These are phyloP conservation scores for Habropoda laboriosa DNA, from an alignment of 1,140 invertebrate species.

Conservation along the genomic window DNA sequence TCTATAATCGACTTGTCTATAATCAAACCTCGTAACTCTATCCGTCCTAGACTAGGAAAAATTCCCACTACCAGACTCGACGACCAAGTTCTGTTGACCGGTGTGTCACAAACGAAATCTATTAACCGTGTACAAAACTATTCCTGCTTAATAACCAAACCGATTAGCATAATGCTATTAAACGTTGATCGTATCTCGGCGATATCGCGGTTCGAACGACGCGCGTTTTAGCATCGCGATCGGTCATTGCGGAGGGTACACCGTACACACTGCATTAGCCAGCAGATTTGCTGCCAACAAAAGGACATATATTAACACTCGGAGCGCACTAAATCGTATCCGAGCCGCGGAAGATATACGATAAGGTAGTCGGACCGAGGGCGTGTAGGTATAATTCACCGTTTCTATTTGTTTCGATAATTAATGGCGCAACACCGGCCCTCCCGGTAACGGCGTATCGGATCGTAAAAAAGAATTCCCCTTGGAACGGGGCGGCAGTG, in stretches of 20 bases:
- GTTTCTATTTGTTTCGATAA: slow-evolving; percentile 60
- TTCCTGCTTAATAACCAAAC: background rate
- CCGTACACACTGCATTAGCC: slow-evolving; percentile 5
- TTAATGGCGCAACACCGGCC: slow-evolving; percentile 47
- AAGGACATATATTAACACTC: slow-evolving; percentile 31
- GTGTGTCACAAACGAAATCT: background rate
- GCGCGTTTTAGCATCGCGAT: background rate
- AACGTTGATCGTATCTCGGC: slow-evolving; percentile 5
- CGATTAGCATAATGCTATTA: slow-evolving; percentile 15
- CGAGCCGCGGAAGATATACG: slow-evolving; percentile 51
- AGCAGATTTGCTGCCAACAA: slow-evolving; percentile 31
- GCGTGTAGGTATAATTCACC: slow-evolving; percentile 56
- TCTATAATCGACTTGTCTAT: background rate
- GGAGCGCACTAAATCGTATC: slow-evolving; percentile 44
- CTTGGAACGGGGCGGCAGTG: too few species aligned
- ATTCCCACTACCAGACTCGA: too few species aligned
- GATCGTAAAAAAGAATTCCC: slow-evolving; percentile 32
- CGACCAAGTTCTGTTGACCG: too few species aligned
- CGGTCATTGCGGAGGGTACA: background rate
- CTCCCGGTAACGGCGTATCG: slow-evolving; percentile 26
- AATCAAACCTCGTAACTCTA: background rate
- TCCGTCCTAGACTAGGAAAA: too few species aligned
- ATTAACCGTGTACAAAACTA: background rate
- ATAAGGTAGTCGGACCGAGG: slow-evolving; percentile 37
- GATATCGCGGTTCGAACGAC: slow-evolving; percentile 5